phyloP scores from a whole-genome alignment of 2,888 invertebrate genomes.

The Leucophenga maculata region DNA sequence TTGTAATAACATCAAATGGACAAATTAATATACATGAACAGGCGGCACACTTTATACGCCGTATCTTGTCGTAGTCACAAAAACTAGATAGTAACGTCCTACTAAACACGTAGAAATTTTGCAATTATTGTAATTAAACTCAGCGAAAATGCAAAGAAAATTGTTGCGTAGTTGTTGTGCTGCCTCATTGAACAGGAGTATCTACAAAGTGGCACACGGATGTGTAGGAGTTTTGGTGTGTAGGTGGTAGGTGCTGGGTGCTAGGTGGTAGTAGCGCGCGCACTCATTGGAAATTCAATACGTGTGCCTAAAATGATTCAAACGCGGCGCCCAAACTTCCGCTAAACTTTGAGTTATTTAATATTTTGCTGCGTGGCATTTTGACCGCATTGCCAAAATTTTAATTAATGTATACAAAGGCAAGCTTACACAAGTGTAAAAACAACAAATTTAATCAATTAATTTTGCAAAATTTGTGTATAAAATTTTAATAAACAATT shows the following conservation, averaged over 20 bases:
- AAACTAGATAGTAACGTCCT: background rate
- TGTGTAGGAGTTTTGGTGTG: too few species aligned
- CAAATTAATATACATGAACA: too few species aligned
- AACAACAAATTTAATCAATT: slow-evolving; percentile 8
- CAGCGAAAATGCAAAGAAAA: background rate
- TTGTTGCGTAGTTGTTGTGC: background rate
- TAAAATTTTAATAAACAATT: background rate
- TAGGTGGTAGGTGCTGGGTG: too few species aligned
- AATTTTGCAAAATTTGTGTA: background rate
- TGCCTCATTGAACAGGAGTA: background rate
- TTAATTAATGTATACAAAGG: slow-evolving; percentile 38
- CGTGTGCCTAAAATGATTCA: slow-evolving; percentile 20
- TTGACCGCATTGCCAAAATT: slow-evolving; percentile 39
- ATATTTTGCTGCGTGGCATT: slow-evolving; percentile 26
- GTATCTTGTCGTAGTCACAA: too few species aligned
- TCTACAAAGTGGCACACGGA: too few species aligned
- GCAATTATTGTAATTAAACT: background rate
- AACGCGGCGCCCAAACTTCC: too few species aligned
- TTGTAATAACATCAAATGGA: too few species aligned
- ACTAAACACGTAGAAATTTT: background rate
- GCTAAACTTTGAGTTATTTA: slow-evolving; percentile 17
- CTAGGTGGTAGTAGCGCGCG: too few species aligned
- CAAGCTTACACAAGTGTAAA: slow-evolving; percentile 28
- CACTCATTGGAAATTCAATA: slow-evolving; percentile 50
- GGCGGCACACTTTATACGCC: too few species aligned